Evolutionary conservation across 1,140 invertebrate genomes (phyloP).

Genomic region (Ridgeia piscesae): DNA sequence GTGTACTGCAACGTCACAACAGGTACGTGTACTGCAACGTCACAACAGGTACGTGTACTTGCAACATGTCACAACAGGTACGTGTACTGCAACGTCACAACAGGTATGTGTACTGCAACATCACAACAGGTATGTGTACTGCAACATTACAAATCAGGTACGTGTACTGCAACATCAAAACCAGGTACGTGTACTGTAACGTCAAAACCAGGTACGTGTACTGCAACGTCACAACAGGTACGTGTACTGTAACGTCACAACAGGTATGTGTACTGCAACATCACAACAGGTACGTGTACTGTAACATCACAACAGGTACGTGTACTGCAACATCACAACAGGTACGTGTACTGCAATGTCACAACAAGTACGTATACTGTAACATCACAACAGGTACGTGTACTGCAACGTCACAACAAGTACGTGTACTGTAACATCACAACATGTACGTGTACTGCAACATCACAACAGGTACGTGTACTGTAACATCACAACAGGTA

Average conservation of each 20-base stretch:
- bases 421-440: too few species aligned
- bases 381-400: too few species aligned
- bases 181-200: too few species aligned
- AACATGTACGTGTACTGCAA: too few species aligned
- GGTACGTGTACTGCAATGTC: too few species aligned
- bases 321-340: too few species aligned
- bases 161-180: background rate
- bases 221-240: background rate
- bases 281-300: background rate
- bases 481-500: too few species aligned
- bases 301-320: background rate
- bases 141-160: background rate
- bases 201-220: background rate
- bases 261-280: background rate
- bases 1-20: background rate
- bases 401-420: too few species aligned
- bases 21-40: background rate
- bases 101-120: background rate
- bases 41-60: background rate
- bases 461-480: too few species aligned
- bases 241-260: background rate
- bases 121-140: background rate
- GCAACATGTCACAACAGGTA: background rate
- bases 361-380: too few species aligned
- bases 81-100: background rate